Percentiles rank a stretch among this genome's conserved stretches.
phyloP scores from a whole-genome alignment of 2,888 invertebrate genomes.

The Chirona hameri region DNA sequence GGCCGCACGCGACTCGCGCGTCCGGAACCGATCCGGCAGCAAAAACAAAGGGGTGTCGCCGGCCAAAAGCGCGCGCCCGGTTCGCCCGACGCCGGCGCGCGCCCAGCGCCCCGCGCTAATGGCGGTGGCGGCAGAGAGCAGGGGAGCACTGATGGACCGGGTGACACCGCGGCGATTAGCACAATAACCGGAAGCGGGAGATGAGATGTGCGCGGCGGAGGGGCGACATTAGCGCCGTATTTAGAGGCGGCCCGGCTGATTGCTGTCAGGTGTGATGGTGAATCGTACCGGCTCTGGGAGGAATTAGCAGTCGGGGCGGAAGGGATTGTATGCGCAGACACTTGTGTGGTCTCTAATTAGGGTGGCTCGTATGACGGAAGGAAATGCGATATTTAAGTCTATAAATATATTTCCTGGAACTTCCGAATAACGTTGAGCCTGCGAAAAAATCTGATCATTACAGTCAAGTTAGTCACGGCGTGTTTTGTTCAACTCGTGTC shows the following conservation, averaged over 20 bases:
- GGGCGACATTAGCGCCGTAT: background rate
- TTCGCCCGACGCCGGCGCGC: background rate
- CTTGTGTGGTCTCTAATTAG: no score
- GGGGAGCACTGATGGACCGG: background rate
- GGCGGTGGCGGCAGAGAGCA: background rate
- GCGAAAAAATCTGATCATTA: no score
- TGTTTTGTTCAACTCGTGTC: no score
- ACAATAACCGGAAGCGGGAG: background rate
- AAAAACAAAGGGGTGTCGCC: conserved; percentile 8
- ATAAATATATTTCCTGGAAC: no score
- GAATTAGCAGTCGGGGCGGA: no score
- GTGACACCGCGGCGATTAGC: background rate
- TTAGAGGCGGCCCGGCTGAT: background rate
- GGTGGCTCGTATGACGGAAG: no score
- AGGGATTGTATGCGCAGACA: no score
- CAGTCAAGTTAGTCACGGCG: no score
- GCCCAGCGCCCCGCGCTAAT: background rate
- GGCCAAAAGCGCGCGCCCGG: background rate
- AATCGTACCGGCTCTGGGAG: no score
- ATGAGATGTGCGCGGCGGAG: background rate
- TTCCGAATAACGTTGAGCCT: no score
- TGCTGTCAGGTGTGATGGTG: no score
- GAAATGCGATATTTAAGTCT: no score
- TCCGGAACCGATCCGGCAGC: background rate
- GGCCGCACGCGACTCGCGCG: background rate